These are phyloP conservation scores for Drosophila atroscutellata DNA, from an alignment of 2,888 invertebrate genomes.

Conservation along the genomic window DNA sequence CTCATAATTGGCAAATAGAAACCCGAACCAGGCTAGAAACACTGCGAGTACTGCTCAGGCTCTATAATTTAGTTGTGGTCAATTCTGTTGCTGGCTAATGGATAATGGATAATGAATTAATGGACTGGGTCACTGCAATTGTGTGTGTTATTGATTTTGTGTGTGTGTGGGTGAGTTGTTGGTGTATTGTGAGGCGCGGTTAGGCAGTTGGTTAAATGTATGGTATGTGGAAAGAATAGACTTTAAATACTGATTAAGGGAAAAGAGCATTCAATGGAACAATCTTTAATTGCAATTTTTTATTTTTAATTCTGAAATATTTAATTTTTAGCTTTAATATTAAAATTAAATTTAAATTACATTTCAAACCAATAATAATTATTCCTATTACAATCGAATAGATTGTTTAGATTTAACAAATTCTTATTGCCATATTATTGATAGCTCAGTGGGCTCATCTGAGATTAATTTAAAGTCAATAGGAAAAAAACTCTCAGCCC, in stretches of 20 bases:
- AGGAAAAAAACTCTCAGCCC: neutral
- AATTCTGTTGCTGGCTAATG: neutral
- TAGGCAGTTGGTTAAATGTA: constrained; percentile 38
- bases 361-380: neutral
- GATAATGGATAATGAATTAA: constrained; percentile 21
- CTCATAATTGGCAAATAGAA: constrained; percentile 36
- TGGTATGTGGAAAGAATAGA: constrained; percentile 11
- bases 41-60: neutral
- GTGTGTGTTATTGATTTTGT: constrained; percentile 43
- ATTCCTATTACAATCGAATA: neutral
- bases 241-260: neutral
- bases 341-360: neutral
- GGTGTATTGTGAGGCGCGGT: neutral
- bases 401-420: neutral
- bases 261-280: neutral
- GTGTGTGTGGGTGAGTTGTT: neutral
- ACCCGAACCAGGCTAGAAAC: neutral
- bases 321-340: neutral
- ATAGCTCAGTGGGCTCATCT: constrained; percentile 7
- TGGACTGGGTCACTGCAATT: constrained; percentile 38
- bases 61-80: constrained; percentile 46
- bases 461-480: constrained; percentile 27
- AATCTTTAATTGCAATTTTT: neutral
- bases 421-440: neutral
- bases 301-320: neutral